A percentile compares a stretch with the other conserved stretches of the same genome.
phyloP scores from a whole-genome alignment of 1,140 invertebrate genomes.

The Magallana angulata region DNA sequence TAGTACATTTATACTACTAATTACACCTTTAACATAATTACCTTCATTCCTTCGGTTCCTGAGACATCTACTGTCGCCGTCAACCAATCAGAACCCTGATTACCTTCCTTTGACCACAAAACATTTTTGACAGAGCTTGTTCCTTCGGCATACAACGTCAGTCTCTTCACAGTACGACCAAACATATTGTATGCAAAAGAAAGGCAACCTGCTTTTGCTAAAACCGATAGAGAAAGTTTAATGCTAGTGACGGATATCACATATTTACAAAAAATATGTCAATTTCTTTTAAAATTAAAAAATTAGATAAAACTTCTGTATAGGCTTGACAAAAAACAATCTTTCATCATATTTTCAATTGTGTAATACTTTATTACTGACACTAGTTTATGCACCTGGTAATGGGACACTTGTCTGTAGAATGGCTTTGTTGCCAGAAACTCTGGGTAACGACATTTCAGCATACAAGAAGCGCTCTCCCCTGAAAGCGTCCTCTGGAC shows the following conservation, averaged over 20 bases:
- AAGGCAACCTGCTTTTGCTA: neutral
- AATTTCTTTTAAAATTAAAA: no score
- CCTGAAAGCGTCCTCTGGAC: conserved; percentile 9
- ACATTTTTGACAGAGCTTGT: no score
- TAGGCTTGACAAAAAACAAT: no score
- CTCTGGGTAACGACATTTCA: conserved; percentile 39
- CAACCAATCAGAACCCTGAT: neutral
- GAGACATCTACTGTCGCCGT: neutral
- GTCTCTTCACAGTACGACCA: neutral
- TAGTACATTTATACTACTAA: neutral
- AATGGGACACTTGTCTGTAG: neutral
- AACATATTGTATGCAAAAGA: conserved; percentile 27
- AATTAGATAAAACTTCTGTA: no score
- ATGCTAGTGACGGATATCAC: no score
- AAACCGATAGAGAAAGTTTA: no score
- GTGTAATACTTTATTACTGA: no score
- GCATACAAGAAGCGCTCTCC: conserved; percentile 38
- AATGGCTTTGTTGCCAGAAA: conserved; percentile 15
- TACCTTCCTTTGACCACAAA: neutral
- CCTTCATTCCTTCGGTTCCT: neutral
- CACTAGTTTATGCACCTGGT: no score
- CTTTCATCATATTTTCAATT: no score
- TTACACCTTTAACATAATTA: neutral
- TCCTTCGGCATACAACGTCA: neutral
- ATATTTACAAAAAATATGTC: no score